Evolutionary conservation across 2,888 invertebrate species (phyloP), one percentile per base, ranked within the genome.

Genomic region (Enchytraeus crypticus): DNA sequence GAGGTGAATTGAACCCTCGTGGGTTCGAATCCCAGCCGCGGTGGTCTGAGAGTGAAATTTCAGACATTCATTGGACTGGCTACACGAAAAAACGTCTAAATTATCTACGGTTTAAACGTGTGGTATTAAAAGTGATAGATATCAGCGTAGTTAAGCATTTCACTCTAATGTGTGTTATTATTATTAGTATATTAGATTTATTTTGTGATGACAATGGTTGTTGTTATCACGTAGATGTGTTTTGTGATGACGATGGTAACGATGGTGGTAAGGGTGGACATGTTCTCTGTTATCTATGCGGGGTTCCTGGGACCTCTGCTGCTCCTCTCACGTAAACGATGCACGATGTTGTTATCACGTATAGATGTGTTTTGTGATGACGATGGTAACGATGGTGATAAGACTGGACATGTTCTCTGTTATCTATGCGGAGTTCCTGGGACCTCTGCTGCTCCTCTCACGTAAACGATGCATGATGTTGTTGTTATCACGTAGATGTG

Each of bases 401-500:
- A 86, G 97, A 32, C 86, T 92, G 82, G 97, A 97, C 78, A 82
- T 90, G 62, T 88, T 89, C 74, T 88, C 95, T 0, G 84, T 95
- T 2, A 73, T 92, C 0, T 96, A 97, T 80, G 85, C 89, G 2
- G 72, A 87, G 2, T 91, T 93, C 88, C 81, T 96, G 64, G 83
- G 88, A 23, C 79, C 85, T 5, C 80, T 96, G 57, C 86, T 92
- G 72, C 68, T 79, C 27, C 69, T 81, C 63, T 82, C 82, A 59
- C 84, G 95, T 29, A 81, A 81, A 46, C 82, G 81, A 1, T 83
- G 87, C 59, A 83, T 87, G 3, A 83, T 82, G 64, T 73, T 92
- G 18, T 98, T 98, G 98, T n/a, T n/a, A n/a, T n/a, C n/a, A n/a
- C n/a, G 23, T n/a, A n/a, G n/a, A n/a, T n/a, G n/a, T n/a, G n/a